A percentile compares a stretch with the other conserved stretches of the same genome.
phyloP scores from a whole-genome alignment of 1,140 invertebrate genomes.

The Meloidogyne chitwoodi region DNA sequence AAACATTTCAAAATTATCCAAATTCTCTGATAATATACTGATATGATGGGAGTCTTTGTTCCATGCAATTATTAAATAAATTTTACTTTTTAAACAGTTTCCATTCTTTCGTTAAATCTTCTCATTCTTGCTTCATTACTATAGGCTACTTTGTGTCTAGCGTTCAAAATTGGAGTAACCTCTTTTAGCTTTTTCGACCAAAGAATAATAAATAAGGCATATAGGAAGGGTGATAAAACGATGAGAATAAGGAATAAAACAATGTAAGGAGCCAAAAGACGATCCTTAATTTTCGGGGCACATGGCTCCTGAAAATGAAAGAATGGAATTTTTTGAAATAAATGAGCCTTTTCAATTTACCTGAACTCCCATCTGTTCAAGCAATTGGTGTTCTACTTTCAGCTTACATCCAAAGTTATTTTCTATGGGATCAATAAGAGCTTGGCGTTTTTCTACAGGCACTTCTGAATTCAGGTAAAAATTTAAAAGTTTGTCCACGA shows the following conservation, averaged over 20 bases:
- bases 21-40: not conserved
- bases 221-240: conserved; percentile 11
- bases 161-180: not conserved
- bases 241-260: conserved; percentile 18
- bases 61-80: not conserved
- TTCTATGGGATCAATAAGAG: conserved; percentile 12
- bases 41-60: conserved; percentile 1
- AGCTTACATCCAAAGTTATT: conserved; percentile 19
- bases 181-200: conserved; percentile 12
- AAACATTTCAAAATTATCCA: not conserved
- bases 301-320: conserved; percentile 13
- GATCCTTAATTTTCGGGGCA: conserved; percentile 18
- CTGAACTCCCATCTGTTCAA: conserved; percentile 22
- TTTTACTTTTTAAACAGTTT: not conserved
- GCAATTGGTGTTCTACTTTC: conserved; percentile 7
- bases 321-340: not conserved
- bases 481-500: conserved; percentile 19
- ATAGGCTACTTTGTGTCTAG: conserved; percentile 2
- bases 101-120: not conserved
- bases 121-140: conserved; percentile 5
- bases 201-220: conserved; percentile 6
- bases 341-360: not conserved
- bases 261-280: conserved; percentile 19
- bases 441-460: not conserved
- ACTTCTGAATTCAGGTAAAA: conserved; percentile 1